phyloP scores from a whole-genome alignment of 2,113 vertebrate genomes.

The Myrmophylax atrothorax region DNA sequence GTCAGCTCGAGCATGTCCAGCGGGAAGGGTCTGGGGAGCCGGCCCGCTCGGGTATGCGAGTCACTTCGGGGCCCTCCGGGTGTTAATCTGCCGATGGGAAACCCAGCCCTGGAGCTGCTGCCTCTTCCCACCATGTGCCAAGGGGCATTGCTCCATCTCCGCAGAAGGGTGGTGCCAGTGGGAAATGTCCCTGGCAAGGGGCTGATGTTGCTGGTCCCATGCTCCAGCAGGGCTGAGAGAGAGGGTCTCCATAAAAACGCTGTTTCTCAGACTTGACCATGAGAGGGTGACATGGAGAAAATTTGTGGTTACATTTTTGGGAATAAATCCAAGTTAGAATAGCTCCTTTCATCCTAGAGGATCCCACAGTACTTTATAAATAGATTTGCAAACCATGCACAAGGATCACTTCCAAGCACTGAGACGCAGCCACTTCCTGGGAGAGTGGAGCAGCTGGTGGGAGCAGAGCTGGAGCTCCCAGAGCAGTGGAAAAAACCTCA shows the following conservation, averaged over 20 bases:
- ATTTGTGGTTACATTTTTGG: background rate
- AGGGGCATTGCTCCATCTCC: background rate
- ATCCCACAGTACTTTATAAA: constrained; percentile 42
- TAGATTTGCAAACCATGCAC: background rate
- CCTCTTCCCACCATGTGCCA: background rate
- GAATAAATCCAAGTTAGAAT: background rate
- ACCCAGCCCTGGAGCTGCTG: background rate
- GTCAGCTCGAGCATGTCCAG: background rate
- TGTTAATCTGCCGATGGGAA: constrained; percentile 36
- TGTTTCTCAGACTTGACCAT: rapidly evolving
- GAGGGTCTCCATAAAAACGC: rapidly evolving
- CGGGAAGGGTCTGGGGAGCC: background rate
- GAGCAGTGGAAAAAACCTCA: background rate
- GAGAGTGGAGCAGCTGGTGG: background rate
- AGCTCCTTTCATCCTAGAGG: background rate
- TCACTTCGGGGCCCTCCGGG: background rate
- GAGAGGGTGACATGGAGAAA: background rate
- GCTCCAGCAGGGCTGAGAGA: background rate
- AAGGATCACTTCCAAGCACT: background rate
- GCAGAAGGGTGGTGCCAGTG: background rate
- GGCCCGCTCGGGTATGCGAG: background rate
- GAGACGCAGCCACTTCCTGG: background rate
- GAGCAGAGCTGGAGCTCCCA: background rate
- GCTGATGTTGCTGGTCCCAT: background rate
- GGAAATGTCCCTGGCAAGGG: background rate